These are phyloP conservation scores for Dolomedes plantarius DNA, from an alignment of 2,888 invertebrate species.

Conservation along the genomic window DNA sequence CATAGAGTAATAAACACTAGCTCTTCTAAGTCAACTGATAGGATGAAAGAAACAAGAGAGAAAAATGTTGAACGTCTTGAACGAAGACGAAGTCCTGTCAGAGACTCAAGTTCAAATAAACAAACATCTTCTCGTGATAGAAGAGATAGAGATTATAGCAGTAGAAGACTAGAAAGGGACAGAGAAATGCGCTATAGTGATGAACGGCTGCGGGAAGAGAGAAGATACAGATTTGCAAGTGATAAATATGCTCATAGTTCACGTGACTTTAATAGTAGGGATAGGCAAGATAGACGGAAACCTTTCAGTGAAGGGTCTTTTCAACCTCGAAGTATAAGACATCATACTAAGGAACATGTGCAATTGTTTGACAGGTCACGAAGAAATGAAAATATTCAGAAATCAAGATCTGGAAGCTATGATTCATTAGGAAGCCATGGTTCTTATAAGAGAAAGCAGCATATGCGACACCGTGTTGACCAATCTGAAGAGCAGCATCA, in stretches of 20 bases:
- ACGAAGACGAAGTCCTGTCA: slow-evolving; percentile 16
- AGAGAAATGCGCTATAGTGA: slow-evolving; percentile 2
- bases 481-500: background rate
- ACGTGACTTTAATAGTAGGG: background rate
- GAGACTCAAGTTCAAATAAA: background rate
- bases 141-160: slow-evolving; percentile 12
- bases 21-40: slow-evolving; percentile 14
- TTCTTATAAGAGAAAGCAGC: slow-evolving; percentile 26
- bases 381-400: slow-evolving; percentile 5
- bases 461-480: slow-evolving; percentile 9
- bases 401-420: slow-evolving; percentile 46
- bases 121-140: slow-evolving; percentile 23
- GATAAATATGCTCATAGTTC: background rate
- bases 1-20: slow-evolving; percentile 11
- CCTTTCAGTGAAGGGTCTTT: background rate
- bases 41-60: slow-evolving; percentile 18
- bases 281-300: slow-evolving; percentile 39
- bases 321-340: background rate
- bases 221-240: slow-evolving; percentile 34
- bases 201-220: slow-evolving; percentile 17
- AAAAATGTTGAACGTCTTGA: slow-evolving; percentile 21
- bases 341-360: background rate
- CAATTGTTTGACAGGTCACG: background rate
- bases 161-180: slow-evolving; percentile 13
- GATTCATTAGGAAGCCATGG: slow-evolving; percentile 40